A percentile compares a stretch with the other conserved stretches of the same genome.
These are phyloP conservation scores for Anthoscopus minutus DNA, from an alignment of 2,113 vertebrate species.

Conservation along the genomic window DNA sequence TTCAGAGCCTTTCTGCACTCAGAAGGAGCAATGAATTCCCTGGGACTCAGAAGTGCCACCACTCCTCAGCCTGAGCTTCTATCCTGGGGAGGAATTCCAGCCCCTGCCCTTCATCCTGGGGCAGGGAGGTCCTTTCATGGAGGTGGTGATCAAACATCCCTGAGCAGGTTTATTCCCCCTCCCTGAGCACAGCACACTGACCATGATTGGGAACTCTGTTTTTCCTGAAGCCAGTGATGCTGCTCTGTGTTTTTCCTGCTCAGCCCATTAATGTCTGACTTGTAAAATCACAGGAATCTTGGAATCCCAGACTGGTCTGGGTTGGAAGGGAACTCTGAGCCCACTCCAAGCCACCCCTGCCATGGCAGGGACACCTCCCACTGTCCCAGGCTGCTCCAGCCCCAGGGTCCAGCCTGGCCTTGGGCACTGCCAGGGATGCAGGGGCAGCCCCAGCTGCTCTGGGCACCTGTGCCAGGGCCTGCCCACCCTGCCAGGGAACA, in stretches of 20 bases:
- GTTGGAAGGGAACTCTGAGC: rapidly evolving
- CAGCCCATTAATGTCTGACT: neutral
- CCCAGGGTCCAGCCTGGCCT: neutral
- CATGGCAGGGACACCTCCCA: neutral
- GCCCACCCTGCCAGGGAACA: no score
- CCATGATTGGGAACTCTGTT: neutral
- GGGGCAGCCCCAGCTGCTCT: no score
- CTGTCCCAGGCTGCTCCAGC: no score
- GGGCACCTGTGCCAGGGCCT: no score
- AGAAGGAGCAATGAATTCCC: neutral
- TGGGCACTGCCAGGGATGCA: neutral
- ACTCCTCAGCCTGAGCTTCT: neutral
- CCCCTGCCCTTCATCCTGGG: neutral
- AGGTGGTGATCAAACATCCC: rapidly evolving
- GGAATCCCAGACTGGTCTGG: neutral
- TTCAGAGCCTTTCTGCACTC: neutral
- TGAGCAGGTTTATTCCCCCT: rapidly evolving
- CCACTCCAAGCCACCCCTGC: neutral
- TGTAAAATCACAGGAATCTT: neutral
- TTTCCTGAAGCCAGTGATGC: neutral
- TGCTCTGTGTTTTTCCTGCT: neutral
- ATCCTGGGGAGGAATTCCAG: neutral
- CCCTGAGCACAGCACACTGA: neutral
- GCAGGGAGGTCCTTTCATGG: rapidly evolving
- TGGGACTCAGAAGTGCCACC: neutral